phyloP scores from a whole-genome alignment of 1,140 invertebrate species.

The Cotesia vestalis region DNA sequence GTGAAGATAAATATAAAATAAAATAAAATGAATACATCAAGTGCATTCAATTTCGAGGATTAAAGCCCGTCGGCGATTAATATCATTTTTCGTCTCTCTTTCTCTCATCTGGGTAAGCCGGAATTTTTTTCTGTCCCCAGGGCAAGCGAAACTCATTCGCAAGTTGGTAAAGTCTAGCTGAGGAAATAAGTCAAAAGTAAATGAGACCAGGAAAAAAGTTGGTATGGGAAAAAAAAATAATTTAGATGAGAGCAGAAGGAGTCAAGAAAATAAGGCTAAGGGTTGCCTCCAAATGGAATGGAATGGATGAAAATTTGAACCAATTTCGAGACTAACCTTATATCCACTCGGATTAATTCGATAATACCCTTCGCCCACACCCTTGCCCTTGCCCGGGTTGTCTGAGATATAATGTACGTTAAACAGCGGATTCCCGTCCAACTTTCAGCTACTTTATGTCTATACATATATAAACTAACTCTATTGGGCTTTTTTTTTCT shows the following conservation, averaged over 20 bases:
- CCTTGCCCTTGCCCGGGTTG: slow-evolving; percentile 26
- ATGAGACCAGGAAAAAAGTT: background rate
- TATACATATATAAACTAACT: slow-evolving; percentile 1
- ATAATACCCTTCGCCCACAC: background rate
- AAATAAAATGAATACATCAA: slow-evolving; percentile 14
- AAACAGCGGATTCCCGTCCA: slow-evolving; percentile 46
- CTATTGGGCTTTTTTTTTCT: background rate
- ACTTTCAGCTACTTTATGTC: slow-evolving; percentile 38
- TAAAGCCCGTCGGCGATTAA: slow-evolving; percentile 16
- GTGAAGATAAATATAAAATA: background rate
- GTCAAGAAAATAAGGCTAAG: too few relatives aligned
- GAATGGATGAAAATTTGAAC: background rate
- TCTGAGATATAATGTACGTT: slow-evolving; percentile 43
- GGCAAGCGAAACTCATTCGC: slow-evolving; percentile 16
- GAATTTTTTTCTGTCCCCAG: background rate
- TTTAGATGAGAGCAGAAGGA: background rate
- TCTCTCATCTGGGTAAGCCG: slow-evolving; percentile 37
- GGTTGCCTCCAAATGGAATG: background rate
- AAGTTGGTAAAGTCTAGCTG: slow-evolving; percentile 18
- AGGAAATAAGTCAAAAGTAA: slow-evolving; percentile 18
- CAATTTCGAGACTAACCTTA: background rate
- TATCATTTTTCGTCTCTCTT: slow-evolving; percentile 24
- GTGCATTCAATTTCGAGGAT: slow-evolving; percentile 14
- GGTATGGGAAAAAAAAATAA: background rate
- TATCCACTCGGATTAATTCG: slow-evolving; percentile 19